Conservation (phyloP, 2,113 vertebrate genomes). For the Ivindomyrus marchei region DNA sequence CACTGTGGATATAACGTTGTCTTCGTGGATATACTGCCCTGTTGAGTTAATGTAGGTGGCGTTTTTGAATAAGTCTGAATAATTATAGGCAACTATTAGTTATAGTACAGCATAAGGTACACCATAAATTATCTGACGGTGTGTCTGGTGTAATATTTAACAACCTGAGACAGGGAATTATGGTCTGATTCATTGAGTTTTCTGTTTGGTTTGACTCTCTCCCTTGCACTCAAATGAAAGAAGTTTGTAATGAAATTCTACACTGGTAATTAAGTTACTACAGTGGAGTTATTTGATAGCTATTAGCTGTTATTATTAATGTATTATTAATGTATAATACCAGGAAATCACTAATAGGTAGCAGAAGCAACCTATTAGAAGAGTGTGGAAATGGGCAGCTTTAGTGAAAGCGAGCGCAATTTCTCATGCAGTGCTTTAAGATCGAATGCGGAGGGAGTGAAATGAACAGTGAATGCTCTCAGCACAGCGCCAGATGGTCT, state of each 20-base stretch:
- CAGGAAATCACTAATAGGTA: neutral
- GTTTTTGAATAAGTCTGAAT: neutral
- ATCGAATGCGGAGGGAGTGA: neutral
- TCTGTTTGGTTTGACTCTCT: neutral
- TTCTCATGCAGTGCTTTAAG: neutral
- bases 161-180: neutral
- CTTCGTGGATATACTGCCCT: neutral
- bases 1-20: neutral
- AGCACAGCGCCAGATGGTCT: neutral
- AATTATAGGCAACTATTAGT: neutral
- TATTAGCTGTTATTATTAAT: neutral
- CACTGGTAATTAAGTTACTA: neutral
- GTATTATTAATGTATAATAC: neutral
- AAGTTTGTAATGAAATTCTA: neutral
- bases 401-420: neutral
- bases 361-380: too few relatives aligned
- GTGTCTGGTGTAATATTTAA: neutral
- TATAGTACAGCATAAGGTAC: neutral
- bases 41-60: neutral
- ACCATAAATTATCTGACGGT: neutral
- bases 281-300: neutral
- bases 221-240: neutral
- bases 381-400: neutral
- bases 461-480: neutral
- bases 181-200: neutral